Base-by-base conservation (phyloP, 2,888 invertebrate species). In the Tethea ocularis region DNA sequence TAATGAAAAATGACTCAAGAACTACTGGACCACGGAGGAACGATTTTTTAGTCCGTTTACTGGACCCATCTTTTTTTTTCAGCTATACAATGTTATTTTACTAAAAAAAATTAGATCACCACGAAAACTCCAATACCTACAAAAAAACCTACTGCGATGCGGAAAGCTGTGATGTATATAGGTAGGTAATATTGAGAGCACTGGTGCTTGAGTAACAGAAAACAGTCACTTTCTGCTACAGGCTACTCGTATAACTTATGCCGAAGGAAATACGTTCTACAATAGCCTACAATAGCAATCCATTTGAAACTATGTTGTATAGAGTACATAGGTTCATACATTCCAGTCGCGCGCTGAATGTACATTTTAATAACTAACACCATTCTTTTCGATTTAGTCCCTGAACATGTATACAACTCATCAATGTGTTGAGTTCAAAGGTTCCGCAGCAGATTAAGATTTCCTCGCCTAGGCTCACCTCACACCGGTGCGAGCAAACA, bases 391-490 rank as follows among this genome's bases (percentile, higher is more conserved):
- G 66, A 72, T 66, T 68, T 69, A 64, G 57, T 64, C 59, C 24
- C 57, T 63, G 62, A 56, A 65, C 62, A 60, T 69, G 71, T 74
- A 73, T 66, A 57, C 63, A 67, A 70, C 70, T 68, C 71, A 74
- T 72, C 67, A 74, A 69, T 72, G 61, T 67, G 67, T 67, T 68
- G 68, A 77, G 77, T 80, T 82, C 78, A 83, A 83, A 82, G 74
- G 46, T 1, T 46, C 71, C 70, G 80, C 77, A 79, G 71, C 74
- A 81, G 85, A 89, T 90, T 89, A 91, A 87, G 86, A 87, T 85
- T 89, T 88, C 88, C 87, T 86, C 89, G 86, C 86, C 86, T 83
- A 66, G 68, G 71, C 78, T 74, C 77, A 75, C 69, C 67, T 61
- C 61, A 77, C 75, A 74, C 81, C 82, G 83, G 78, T 82, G 80